Percentiles rank a stretch among this genome's conserved stretches.
These are phyloP conservation scores for Apotomis turbidana DNA, from an alignment of 2,888 invertebrate genomes.

Conservation along the genomic window DNA sequence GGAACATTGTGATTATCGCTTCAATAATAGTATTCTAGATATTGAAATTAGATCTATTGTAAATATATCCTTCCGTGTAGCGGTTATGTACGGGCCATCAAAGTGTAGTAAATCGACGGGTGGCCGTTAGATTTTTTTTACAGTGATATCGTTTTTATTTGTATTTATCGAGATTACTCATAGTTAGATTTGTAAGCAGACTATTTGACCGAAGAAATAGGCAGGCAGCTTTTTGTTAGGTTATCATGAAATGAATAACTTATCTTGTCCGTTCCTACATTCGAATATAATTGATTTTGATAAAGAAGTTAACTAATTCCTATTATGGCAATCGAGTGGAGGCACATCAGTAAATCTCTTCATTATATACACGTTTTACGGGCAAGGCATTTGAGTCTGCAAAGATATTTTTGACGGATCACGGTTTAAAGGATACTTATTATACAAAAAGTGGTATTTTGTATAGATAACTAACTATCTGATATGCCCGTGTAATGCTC, in stretches of 20 bases:
- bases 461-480: no score
- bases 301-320: no score
- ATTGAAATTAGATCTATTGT: conserved; percentile 31
- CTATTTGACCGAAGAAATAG: conserved; percentile 28
- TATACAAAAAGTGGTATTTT: no score
- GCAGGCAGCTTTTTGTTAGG: conserved; percentile 12
- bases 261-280: background rate
- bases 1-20: conserved; percentile 32
- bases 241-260: background rate
- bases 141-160: conserved; percentile 35
- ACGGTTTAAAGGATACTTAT: no score
- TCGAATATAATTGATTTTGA: no score
- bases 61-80: conserved; percentile 35
- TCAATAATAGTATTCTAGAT: conserved; percentile 32
- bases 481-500: no score
- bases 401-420: no score
- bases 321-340: no score
- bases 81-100: conserved; percentile 20
- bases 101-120: conserved; percentile 9
- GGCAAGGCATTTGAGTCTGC: no score
- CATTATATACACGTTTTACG: no score
- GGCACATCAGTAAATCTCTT: no score
- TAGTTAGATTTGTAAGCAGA: conserved; percentile 19
- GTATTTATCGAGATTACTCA: conserved; percentile 27
- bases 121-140: conserved; percentile 35